phyloP scores from a whole-genome alignment of 2,113 vertebrate genomes.

The Antechinus stuartii region DNA sequence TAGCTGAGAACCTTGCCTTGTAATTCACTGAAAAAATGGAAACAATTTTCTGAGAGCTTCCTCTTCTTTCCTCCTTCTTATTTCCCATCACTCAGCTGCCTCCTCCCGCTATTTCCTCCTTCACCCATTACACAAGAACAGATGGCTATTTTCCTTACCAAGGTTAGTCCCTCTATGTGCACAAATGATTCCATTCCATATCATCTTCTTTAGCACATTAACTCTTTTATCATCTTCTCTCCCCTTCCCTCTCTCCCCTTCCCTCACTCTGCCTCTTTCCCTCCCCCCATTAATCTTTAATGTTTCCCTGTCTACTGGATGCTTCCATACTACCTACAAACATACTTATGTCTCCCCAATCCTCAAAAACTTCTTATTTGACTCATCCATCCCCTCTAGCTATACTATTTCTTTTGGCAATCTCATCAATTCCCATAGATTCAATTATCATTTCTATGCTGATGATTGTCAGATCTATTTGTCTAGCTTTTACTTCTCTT shows the following conservation, averaged over 20 bases:
- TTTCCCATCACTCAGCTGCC: not conserved
- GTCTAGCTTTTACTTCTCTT: not conserved
- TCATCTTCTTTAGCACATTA: not conserved
- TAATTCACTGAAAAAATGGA: not conserved
- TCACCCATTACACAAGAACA: not conserved
- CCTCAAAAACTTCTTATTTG: not conserved
- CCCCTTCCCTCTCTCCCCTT: no score
- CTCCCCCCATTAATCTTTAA: not conserved
- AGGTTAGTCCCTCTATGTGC: not conserved
- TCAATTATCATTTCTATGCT: not conserved
- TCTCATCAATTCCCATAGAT: not conserved
- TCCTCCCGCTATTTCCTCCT: not conserved
- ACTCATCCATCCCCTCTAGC: not conserved
- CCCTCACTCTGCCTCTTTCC: no score
- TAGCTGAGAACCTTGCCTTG: not conserved
- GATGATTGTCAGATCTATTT: not conserved
- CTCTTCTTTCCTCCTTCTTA: not conserved
- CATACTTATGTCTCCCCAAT: not conserved
- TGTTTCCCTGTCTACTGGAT: not conserved
- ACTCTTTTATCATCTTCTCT: not conserved
- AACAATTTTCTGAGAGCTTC: not conserved
- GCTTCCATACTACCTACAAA: not conserved
- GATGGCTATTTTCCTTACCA: not conserved
- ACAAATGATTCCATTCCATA: constrained; percentile 2
- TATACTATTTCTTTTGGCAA: not conserved